Evolutionary conservation across 2,113 vertebrate species (phyloP).

Genomic region (Dicaeum eximium): DNA sequence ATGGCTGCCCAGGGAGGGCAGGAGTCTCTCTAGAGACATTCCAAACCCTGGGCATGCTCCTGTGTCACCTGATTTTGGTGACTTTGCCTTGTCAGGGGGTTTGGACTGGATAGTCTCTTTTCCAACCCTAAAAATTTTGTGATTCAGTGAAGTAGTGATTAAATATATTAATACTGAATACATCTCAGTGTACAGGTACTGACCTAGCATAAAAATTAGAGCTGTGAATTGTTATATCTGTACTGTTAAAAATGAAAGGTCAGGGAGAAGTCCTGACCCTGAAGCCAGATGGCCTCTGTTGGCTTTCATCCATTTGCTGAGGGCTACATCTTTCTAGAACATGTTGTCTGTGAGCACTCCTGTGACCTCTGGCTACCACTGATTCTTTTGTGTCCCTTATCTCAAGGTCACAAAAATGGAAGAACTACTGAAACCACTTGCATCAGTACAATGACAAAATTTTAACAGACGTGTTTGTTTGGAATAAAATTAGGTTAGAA

Average conservation of each 20-base stretch:
- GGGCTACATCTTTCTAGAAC: background rate
- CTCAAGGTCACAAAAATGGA: background rate
- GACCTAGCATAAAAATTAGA: background rate
- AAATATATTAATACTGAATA: background rate
- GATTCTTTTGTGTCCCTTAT: background rate
- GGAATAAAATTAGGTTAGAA: background rate
- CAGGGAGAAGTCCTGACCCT: background rate
- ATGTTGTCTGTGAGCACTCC: background rate
- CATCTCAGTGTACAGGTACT: background rate
- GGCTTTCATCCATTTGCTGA: background rate
- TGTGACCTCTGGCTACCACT: background rate
- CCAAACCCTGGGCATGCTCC: fast-evolving
- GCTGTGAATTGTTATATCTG: background rate
- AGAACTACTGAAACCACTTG: background rate
- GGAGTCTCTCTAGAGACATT: background rate
- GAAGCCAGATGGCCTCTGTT: background rate
- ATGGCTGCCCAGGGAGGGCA: background rate
- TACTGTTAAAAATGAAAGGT: background rate
- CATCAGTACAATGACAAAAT: background rate
- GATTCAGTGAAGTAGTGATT: background rate
- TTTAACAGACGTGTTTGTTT: background rate
- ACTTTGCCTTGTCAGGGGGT: background rate
- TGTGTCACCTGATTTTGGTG: background rate
- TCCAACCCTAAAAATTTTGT: background rate
- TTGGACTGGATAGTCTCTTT: background rate